Evolutionary conservation across 2,113 vertebrate species (phyloP).

Genomic region (Nesoenas mayeri): DNA sequence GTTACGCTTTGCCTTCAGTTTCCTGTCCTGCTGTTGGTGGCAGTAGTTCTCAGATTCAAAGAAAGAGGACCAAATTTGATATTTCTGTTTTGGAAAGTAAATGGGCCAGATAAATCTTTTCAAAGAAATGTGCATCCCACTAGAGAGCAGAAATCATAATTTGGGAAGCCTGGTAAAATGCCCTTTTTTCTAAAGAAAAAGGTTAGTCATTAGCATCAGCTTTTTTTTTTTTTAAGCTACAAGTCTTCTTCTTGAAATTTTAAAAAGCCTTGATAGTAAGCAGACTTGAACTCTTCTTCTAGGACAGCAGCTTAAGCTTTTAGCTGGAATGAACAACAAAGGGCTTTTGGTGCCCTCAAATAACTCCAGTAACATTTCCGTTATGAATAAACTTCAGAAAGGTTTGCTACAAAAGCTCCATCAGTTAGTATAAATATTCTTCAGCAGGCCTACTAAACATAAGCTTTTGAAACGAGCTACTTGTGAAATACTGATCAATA

Average conservation of each 20-base stretch:
- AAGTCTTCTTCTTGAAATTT: background rate
- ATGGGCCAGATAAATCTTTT: background rate
- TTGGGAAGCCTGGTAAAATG: background rate
- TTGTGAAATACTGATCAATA: conserved; percentile 1
- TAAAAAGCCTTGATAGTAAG: background rate
- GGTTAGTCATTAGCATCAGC: background rate
- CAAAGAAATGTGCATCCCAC: background rate
- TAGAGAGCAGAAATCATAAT: background rate
- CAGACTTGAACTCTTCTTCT: background rate
- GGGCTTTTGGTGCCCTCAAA: background rate
- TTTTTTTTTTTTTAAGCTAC: background rate
- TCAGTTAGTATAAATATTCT: background rate
- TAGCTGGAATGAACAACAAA: background rate
- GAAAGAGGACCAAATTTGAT: background rate
- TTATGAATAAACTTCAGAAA: background rate
- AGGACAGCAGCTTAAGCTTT: background rate
- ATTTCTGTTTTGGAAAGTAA: background rate
- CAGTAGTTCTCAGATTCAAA: background rate
- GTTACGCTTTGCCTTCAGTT: background rate
- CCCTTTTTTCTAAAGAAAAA: background rate
- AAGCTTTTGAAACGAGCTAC: background rate
- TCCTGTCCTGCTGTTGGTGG: background rate
- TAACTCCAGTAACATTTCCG: background rate
- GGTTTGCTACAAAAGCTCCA: background rate
- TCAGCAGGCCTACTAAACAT: background rate